Conservation (phyloP, 1,140 invertebrate genomes). For the Cyclina sinensis region DNA sequence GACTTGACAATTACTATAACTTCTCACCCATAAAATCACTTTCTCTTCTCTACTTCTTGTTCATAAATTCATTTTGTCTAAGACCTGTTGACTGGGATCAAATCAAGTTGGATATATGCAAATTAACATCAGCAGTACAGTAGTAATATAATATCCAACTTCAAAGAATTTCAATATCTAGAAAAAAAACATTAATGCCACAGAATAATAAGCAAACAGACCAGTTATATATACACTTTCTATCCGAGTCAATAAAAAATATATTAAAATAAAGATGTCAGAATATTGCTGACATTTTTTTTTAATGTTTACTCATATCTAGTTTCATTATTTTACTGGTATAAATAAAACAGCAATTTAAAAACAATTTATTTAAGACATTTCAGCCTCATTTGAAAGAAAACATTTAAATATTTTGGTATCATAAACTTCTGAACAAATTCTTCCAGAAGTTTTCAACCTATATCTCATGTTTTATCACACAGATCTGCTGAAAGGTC, state of each 20-base stretch:
- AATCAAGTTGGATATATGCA: conserved; percentile 38
- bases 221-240: not conserved
- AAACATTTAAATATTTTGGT: not conserved
- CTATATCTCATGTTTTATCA: no score
- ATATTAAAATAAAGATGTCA: conserved; percentile 30
- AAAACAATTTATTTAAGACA: not conserved
- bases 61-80: conserved; percentile 37
- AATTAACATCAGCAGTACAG: conserved; percentile 17
- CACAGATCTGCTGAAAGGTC: no score
- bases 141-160: conserved; percentile 25
- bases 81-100: not conserved
- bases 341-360: conserved; percentile 15
- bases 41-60: not conserved
- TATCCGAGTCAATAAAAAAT: conserved; percentile 29
- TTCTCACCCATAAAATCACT: not conserved
- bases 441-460: not conserved
- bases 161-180: conserved; percentile 36
- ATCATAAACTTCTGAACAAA: not conserved
- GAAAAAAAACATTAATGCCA: conserved; percentile 41
- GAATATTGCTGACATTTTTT: not conserved
- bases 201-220: conserved; percentile 17
- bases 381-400: not conserved
- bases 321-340: conserved; percentile 9
- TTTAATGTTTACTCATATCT: not conserved
- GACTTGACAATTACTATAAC: not conserved